Percentiles rank a stretch among this genome's conserved stretches.
Conservation (phyloP, 53 echinoderm and acorn worm species). For the Henricia sp. region DNA sequence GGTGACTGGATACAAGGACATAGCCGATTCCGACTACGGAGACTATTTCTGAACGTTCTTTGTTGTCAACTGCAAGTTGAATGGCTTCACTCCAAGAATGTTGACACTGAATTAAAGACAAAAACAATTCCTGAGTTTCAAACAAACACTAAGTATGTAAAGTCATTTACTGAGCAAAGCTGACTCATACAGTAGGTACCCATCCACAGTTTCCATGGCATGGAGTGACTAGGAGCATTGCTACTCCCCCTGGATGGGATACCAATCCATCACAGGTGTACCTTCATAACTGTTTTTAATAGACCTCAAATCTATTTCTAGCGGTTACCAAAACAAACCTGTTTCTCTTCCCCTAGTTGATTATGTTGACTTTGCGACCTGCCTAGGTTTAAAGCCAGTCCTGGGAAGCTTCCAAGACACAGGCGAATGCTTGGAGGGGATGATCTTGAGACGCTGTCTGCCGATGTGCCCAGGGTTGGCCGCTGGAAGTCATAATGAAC, state of each 20-base stretch:
- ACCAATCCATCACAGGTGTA: too few relatives aligned
- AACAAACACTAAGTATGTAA: too few relatives aligned
- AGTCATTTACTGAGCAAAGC: too few relatives aligned
- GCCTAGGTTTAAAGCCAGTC: constrained; percentile 34
- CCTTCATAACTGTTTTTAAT: too few relatives aligned
- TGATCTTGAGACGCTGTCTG: neutral
- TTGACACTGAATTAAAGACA: constrained; percentile 17
- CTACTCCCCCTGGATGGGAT: too few relatives aligned
- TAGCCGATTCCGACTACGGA: constrained; percentile 80
- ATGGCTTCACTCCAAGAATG: constrained; percentile 89
- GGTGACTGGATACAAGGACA: constrained; percentile 80
- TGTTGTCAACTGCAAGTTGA: constrained; percentile 59
- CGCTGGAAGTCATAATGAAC: constrained; percentile 64
- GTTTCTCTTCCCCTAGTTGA: constrained; percentile 16
- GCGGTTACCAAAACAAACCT: too few relatives aligned
- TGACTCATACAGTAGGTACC: too few relatives aligned
- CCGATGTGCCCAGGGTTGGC: neutral
- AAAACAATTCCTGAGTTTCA: neutral
- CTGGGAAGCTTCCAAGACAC: constrained; percentile 48
- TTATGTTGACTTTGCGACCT: constrained; percentile 15
- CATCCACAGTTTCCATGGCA: too few relatives aligned
- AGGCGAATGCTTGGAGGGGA: constrained; percentile 37
- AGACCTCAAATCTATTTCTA: too few relatives aligned
- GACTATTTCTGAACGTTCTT: constrained; percentile 83
- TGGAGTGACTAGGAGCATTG: too few relatives aligned